Base-by-base conservation (phyloP, 2,113 vertebrate species). In the Sinocyclocheilus anshuiensis region DNA sequence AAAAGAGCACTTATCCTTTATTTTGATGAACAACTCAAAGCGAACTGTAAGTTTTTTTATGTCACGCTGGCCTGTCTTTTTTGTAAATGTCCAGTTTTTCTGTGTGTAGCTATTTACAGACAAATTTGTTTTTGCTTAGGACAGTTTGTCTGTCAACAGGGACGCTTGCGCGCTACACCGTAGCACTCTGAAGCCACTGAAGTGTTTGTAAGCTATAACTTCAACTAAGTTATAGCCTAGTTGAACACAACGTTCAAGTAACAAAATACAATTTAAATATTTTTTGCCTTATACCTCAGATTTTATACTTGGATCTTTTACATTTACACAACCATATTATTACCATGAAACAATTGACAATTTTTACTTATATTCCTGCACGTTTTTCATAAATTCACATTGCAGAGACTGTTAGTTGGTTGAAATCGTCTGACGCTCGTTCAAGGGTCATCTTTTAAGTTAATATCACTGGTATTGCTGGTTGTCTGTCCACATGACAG, bases 61-160 rank as follows among this genome's bases (percentile, higher is more conserved):
- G 39, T 22, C 42, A 13, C 42, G 22, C 53, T 20, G 53, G 53
- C 6, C n/a, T 76, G 33, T n/a, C 9, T 29, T 69, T 33, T 16
- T 69, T 33, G 26, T 18, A 29, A 72, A 22, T 22, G 12, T 55
- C 15, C 75, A 77, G 24, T 77, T 77, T 16, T 26, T 7, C 24
- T 77, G 2, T 33, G 50, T 3, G 3, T 53, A 33, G 7, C 24
- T 33, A 4, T 0, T 45, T 74, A 10, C 36, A 42, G 36, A n/a
- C 20, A 22, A 4, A 9, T 42, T 42, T 9, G 42, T 7, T 42
- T 2, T 50, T 53, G 18, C 2, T 69, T 13, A 22, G 6, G 29
- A 59, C 20, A 36, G 29, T 79, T 63, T 81, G 59, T 13, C 78
- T 7, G 22, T 65, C 80, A 53, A 69, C 42, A 82, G 80, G 53